phyloP scores from a whole-genome alignment of 92 coral and sea anemone genomes.

The Ricordea florida region DNA sequence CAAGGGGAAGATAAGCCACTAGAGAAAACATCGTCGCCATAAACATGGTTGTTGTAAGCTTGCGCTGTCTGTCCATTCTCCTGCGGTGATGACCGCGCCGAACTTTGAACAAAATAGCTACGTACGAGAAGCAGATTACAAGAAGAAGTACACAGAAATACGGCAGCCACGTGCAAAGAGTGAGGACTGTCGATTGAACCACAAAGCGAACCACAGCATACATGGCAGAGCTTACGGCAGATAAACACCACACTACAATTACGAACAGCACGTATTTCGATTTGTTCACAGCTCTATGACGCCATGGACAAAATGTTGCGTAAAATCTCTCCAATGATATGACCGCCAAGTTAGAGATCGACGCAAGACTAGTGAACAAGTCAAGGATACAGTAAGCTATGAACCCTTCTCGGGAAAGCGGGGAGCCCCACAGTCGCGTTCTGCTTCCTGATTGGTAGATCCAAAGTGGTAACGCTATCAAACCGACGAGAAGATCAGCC shows the following conservation, averaged over 20 bases:
- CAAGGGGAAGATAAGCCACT: neutral
- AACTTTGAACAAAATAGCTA: neutral
- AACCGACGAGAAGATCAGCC: too few species aligned
- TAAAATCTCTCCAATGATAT: neutral
- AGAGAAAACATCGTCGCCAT: neutral
- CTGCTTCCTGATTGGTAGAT: too few species aligned
- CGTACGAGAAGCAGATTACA: neutral
- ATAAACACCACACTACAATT: neutral
- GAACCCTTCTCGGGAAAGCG: too few species aligned
- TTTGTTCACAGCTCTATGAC: neutral
- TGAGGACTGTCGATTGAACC: neutral
- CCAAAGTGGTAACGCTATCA: too few species aligned
- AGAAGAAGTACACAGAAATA: neutral
- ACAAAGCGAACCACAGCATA: neutral
- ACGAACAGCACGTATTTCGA: neutral
- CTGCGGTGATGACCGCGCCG: neutral
- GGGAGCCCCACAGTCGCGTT: too few species aligned
- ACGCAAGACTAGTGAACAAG: neutral
- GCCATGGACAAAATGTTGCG: neutral
- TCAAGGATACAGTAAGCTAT: too few species aligned
- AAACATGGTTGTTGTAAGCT: neutral
- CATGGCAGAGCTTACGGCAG: neutral
- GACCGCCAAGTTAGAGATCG: slow-evolving; percentile 1
- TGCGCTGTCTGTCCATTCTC: neutral
- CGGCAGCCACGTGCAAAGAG: neutral